Conservation (phyloP, 2,797 vertebrate genomes). For the Gallirallus australis region DNA sequence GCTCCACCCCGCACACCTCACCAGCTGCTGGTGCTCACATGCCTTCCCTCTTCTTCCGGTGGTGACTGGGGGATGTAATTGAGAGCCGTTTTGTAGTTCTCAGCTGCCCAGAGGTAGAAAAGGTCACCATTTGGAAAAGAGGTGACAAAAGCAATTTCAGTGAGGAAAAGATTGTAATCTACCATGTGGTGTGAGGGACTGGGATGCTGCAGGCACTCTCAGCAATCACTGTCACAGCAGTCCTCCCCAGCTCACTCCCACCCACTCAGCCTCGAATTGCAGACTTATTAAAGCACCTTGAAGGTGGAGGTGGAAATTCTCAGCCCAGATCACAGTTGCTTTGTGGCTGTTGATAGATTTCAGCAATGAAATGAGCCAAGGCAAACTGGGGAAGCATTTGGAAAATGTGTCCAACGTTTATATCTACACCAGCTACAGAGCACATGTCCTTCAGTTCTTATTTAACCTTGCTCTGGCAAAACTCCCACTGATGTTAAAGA, state of each 20-base stretch:
- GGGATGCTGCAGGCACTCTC: slow-evolving; percentile 54
- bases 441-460: neutral
- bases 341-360: neutral
- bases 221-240: slow-evolving; percentile 62
- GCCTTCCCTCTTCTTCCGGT: neutral
- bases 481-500: neutral
- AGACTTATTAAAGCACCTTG: slow-evolving; percentile 49
- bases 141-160: slow-evolving; percentile 75
- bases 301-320: slow-evolving; percentile 34
- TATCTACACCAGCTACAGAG: neutral
- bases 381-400: neutral
- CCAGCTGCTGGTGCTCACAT: neutral
- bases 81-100: slow-evolving; percentile 38
- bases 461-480: slow-evolving; percentile 26
- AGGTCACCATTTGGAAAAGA: slow-evolving; percentile 64
- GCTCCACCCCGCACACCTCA: neutral
- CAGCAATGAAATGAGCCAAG: slow-evolving; percentile 27
- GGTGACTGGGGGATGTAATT: slow-evolving; percentile 14
- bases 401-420: slow-evolving; percentile 4
- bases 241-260: slow-evolving; percentile 45
- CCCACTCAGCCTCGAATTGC: neutral
- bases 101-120: slow-evolving; percentile 45
- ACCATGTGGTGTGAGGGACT: slow-evolving; percentile 23
- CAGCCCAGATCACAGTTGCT: neutral
- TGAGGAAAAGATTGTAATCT: slow-evolving; percentile 64